Evolutionary conservation across 2,113 vertebrate genomes (phyloP).

Genomic region (Microcebus lehilahytsara): DNA sequence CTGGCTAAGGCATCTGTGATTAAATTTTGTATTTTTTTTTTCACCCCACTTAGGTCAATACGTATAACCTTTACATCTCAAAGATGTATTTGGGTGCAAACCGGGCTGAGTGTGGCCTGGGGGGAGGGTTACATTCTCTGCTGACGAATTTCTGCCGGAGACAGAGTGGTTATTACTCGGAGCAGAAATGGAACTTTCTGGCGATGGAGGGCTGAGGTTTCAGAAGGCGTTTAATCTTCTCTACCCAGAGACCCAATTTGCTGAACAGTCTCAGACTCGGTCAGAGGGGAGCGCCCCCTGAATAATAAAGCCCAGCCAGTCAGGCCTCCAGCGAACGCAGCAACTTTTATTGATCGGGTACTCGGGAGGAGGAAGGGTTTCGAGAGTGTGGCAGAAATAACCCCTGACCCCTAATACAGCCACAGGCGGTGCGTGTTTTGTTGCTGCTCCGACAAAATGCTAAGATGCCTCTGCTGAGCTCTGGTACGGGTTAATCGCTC

Average conservation of each 20-base stretch:
- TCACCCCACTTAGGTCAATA: neutral
- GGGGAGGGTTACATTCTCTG: neutral
- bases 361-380: neutral
- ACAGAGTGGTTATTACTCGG: neutral
- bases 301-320: too few species aligned
- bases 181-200: neutral
- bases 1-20: neutral
- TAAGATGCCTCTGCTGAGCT: neutral
- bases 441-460: neutral
- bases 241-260: neutral
- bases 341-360: neutral
- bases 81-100: neutral
- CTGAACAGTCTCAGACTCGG: neutral
- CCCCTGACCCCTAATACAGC: neutral
- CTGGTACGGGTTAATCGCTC: neutral
- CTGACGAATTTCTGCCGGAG: neutral
- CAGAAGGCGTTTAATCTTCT: conserved; percentile 17
- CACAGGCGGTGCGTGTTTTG: neutral
- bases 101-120: neutral
- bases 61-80: neutral
- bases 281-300: neutral
- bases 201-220: conserved; percentile 6
- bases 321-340: neutral
- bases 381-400: neutral
- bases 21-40: neutral